These are phyloP conservation scores for Drosophila pseudoobscura DNA, from an alignment of 1,140 invertebrate species.

Conservation along the genomic window DNA sequence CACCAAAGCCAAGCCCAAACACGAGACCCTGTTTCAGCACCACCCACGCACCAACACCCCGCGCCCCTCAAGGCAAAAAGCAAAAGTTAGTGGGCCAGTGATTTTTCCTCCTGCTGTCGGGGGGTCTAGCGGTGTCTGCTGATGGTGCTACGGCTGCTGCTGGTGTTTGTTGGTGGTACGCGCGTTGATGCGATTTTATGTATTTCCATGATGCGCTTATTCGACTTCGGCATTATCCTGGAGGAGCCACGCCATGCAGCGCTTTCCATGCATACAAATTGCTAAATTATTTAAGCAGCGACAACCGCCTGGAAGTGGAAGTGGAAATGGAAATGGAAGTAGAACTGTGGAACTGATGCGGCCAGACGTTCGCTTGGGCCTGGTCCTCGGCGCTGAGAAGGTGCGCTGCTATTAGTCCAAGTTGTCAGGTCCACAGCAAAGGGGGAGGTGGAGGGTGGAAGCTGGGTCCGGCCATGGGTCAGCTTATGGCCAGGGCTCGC, in stretches of 20 bases:
- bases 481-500: slow-evolving; percentile 50
- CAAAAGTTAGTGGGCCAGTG: not conserved
- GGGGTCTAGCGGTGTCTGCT: slow-evolving; percentile 8
- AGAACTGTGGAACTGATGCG: not conserved
- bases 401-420: slow-evolving; percentile 71
- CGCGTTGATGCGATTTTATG: slow-evolving; percentile 77
- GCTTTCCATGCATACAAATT: slow-evolving; percentile 81
- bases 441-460: too few relatives aligned
- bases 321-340: slow-evolving; percentile 4
- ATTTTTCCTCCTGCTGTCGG: slow-evolving; percentile 14
- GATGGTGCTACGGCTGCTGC: slow-evolving; percentile 1
- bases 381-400: not conserved
- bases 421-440: slow-evolving; percentile 51
- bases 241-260: slow-evolving; percentile 49
- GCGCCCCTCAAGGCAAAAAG: not conserved
- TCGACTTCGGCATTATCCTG: slow-evolving; percentile 72
- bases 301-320: not conserved
- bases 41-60: not conserved
- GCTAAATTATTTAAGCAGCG: slow-evolving; percentile 79
- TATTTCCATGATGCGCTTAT: slow-evolving; percentile 79
- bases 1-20: not conserved
- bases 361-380: too few relatives aligned
- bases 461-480: slow-evolving; percentile 2
- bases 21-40: not conserved
- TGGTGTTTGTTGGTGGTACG: slow-evolving; percentile 26